Base-by-base conservation (phyloP, 2,113 vertebrate species). In the Hippocampus zosterae region DNA sequence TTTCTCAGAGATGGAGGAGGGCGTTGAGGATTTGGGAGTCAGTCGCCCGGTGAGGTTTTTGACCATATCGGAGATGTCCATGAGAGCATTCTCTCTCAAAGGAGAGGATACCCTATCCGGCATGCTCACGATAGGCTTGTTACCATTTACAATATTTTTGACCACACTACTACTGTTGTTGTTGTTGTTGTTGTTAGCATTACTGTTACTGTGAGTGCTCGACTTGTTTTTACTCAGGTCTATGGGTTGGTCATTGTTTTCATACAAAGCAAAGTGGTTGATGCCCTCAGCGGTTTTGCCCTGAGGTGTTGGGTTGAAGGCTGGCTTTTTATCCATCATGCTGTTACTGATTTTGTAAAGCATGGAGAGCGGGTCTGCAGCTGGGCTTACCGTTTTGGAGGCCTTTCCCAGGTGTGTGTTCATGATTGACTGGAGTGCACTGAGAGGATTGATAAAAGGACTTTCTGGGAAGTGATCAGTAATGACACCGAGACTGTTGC, bases 11-110 rank as follows among this genome's bases (percentile, higher is more conserved):
- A 98, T 93, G 37, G 94, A 95, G 70, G 95, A 95, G 0, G 97
- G 97, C 9, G 97, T 98, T 29, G 97, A 98, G 29, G 97, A 98
- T 88, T 99, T 99, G 81, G 97, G 97, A 2, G 97, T 99, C 83
- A 99, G 92, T 68, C 96, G 93, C 65, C 97, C 97, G 0, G 97
- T 98, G 82, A 99, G 96, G 92, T 98, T 99, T 72, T 98, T 98
- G 52, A 99, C 97, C 97, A 99, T 99, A 83, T 99, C 97, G 0
- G 97, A 99, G 88, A 99, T 99, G 90, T 99, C 97, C 95, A 98
- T 94, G 71, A 99, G 91, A 25, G 97, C 97, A 0, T 96, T 98
- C 90, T 98, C 96, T 77, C 95, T 90, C 18, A 96, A 90, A 0
- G 96, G 95, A 9, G 96, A 96, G 0, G 94, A 92, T 37, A 94